Conservation (phyloP, 2,113 vertebrate genomes). For the Seriola quinqueradiata region DNA sequence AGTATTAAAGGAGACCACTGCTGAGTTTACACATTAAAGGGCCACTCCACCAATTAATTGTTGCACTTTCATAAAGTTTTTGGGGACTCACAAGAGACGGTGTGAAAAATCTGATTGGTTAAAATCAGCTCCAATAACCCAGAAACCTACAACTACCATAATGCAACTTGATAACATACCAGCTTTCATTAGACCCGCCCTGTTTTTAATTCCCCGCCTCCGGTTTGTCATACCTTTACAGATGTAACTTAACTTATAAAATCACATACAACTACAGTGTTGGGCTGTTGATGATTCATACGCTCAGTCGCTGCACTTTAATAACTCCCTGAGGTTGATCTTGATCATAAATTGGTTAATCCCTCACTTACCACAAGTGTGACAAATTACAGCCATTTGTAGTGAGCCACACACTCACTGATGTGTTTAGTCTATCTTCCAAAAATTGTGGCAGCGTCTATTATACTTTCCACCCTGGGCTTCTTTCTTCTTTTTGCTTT, state of each 20-base stretch:
- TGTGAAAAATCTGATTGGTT: not conserved
- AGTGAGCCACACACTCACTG: not conserved
- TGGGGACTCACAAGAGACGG: not conserved
- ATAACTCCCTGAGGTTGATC: not conserved
- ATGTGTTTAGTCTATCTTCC: constrained; percentile 27
- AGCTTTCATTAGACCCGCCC: not conserved
- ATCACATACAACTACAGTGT: too few species aligned
- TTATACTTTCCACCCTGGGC: not conserved
- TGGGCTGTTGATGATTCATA: not conserved
- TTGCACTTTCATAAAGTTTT: not conserved
- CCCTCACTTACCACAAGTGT: not conserved
- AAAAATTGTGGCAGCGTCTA: not conserved
- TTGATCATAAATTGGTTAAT: constrained; percentile 5
- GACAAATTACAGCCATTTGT: constrained; percentile 24
- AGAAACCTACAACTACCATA: constrained; percentile 12
- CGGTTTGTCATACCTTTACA: not conserved
- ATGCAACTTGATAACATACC: not conserved
- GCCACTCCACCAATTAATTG: not conserved
- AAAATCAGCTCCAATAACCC: not conserved
- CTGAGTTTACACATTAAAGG: not conserved
- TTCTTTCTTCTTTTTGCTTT: too few species aligned
- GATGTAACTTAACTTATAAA: too few species aligned
- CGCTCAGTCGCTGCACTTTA: not conserved
- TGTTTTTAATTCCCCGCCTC: not conserved
- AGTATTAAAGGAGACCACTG: not conserved